phyloP scores from a whole-genome alignment of 2,888 invertebrate species.

The Megaustenia siamemsis region DNA sequence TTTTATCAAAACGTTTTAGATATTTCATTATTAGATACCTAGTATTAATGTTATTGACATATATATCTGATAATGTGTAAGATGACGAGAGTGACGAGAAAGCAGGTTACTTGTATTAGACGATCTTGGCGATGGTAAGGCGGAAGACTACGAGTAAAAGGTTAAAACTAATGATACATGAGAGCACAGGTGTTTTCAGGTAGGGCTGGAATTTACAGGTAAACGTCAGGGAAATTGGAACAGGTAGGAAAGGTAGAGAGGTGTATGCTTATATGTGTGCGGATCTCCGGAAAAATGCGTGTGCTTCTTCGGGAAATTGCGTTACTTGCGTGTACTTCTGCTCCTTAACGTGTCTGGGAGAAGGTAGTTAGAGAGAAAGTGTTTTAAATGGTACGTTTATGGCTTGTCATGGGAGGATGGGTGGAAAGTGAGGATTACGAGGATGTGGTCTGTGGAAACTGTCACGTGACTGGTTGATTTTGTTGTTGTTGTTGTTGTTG shows the following conservation, averaged over 20 bases:
- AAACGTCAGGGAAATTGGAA: neutral
- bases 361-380: neutral
- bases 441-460: neutral
- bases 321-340: neutral
- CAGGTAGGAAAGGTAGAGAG: neutral
- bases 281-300: neutral
- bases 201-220: neutral
- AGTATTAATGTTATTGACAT: no score
- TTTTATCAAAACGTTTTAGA: no score
- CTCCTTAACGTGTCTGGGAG: neutral
- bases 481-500: no score
- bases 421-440: neutral
- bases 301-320: neutral
- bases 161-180: constrained; percentile 3
- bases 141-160: neutral
- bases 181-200: neutral
- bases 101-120: no score
- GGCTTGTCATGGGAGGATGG: neutral
- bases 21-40: no score
- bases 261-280: neutral
- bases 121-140: no score
- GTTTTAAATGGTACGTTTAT: neutral
- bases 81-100: no score
- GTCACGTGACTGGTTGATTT: neutral
- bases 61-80: no score